Conservation (phyloP, 2,888 invertebrate species). For the Amphipoea oculea region DNA sequence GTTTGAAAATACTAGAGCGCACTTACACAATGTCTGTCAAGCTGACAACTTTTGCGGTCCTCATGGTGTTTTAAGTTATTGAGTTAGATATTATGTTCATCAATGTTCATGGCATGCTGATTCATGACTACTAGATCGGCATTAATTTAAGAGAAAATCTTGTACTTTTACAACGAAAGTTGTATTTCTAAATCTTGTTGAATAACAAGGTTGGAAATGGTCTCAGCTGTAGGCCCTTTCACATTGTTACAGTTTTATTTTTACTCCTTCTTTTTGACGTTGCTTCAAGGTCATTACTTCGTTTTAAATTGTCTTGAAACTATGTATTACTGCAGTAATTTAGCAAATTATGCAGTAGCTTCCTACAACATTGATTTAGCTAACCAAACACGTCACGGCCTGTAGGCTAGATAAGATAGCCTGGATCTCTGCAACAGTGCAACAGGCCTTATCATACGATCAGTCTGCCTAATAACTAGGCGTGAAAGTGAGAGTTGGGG, state of each 20-base stretch:
- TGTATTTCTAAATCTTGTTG: background rate
- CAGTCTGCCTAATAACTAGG: slow-evolving; percentile 32
- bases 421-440: slow-evolving; percentile 49
- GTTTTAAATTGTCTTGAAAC: background rate
- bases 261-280: background rate
- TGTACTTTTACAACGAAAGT: background rate
- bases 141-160: background rate
- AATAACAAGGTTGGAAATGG: background rate
- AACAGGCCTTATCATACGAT: slow-evolving; percentile 43
- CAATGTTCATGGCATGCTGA: background rate
- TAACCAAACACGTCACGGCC: slow-evolving; percentile 56
- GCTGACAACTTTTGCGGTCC: background rate
- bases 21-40: background rate
- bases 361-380: slow-evolving; percentile 56
- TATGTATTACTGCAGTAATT: slow-evolving; percentile 17
- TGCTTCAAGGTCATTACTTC: background rate
- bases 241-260: background rate
- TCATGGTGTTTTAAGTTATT: background rate
- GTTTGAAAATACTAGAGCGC: background rate
- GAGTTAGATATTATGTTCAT: too few species aligned
- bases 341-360: slow-evolving; percentile 48
- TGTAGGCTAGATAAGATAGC: slow-evolving; percentile 60
- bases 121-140: background rate
- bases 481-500: slow-evolving; percentile 39
- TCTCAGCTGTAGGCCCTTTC: background rate